Evolutionary conservation across 2,113 vertebrate genomes (phyloP).

Genomic region (Hirundichthys speculiger): DNA sequence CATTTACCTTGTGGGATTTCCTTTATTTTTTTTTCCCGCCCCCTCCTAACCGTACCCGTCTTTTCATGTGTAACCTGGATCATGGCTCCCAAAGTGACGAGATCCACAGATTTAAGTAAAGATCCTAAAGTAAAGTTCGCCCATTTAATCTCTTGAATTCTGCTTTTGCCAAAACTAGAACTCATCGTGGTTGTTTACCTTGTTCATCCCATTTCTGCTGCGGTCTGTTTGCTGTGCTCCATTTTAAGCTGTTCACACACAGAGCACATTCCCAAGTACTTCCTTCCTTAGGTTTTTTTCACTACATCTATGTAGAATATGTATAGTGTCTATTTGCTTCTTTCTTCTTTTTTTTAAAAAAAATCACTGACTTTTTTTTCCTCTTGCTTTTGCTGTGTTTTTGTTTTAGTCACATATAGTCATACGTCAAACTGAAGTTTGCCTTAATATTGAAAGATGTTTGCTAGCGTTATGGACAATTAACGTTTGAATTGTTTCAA

Average conservation of each 20-base stretch:
- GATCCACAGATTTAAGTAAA: not conserved
- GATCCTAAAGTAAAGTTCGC: not conserved
- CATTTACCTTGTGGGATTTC: too few relatives aligned
- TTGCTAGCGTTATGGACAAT: constrained; percentile 24
- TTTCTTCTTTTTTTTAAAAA: constrained; percentile 14
- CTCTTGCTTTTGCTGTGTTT: constrained; percentile 27
- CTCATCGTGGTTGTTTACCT: not conserved
- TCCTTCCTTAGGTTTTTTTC: not conserved
- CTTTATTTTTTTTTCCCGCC: too few relatives aligned
- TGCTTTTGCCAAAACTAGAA: not conserved
- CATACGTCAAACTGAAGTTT: constrained; percentile 39
- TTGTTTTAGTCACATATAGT: constrained; percentile 37
- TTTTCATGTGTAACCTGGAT: not conserved
- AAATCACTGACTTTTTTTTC: not conserved
- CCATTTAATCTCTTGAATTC: not conserved
- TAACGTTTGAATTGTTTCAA: constrained; percentile 58
- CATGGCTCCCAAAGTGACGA: not conserved
- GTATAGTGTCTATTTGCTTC: constrained; percentile 16
- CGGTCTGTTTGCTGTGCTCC: constrained; percentile 7
- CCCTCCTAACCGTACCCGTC: not conserved
- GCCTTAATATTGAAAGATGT: constrained; percentile 63
- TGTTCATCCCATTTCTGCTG: not conserved
- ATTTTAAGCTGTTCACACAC: not conserved
- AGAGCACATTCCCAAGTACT: constrained; percentile 38
- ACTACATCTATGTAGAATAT: too few relatives aligned